Conservation (phyloP, 2,888 invertebrate genomes). For the Mythimna pallens region DNA sequence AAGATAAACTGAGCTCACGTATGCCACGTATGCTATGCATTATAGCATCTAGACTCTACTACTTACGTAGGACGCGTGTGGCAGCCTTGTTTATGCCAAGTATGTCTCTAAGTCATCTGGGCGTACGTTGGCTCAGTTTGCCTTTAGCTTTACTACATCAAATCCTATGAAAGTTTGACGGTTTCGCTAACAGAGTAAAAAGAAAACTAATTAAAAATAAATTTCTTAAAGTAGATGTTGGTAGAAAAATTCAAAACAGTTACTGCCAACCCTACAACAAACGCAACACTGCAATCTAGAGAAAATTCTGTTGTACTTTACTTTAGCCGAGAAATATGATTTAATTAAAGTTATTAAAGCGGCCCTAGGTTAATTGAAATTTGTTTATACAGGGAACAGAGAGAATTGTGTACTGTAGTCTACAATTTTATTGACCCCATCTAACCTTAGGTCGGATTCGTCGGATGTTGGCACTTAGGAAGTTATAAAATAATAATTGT, state of each 20-base stretch:
- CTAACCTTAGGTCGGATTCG: constrained; percentile 70
- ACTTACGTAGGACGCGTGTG: too few relatives aligned
- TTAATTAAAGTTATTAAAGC: constrained; percentile 88
- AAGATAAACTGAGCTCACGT: too few relatives aligned
- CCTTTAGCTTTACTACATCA: too few relatives aligned
- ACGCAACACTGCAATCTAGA: constrained; percentile 71
- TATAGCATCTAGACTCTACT: too few relatives aligned
- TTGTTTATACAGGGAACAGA: constrained; percentile 80
- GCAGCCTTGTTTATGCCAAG: too few relatives aligned
- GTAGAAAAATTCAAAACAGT: not conserved
- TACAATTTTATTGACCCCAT: constrained; percentile 81
- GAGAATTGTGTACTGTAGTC: constrained; percentile 78
- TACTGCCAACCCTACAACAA: constrained; percentile 74
- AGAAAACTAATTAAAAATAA: not conserved
- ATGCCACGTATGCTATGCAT: too few relatives aligned
- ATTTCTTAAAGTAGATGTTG: not conserved
- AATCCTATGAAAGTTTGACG: too few relatives aligned
- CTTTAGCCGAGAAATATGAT: constrained; percentile 81
- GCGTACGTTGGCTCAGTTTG: too few relatives aligned
- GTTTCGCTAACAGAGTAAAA: too few relatives aligned
- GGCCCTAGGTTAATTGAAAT: constrained; percentile 85
- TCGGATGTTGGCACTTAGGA: constrained; percentile 68
- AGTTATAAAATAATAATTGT: constrained; percentile 69
- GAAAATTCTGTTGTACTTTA: constrained; percentile 71
- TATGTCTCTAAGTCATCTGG: too few relatives aligned